phyloP scores from a whole-genome alignment of 2,888 invertebrate genomes.

The Cephus pygmeus region DNA sequence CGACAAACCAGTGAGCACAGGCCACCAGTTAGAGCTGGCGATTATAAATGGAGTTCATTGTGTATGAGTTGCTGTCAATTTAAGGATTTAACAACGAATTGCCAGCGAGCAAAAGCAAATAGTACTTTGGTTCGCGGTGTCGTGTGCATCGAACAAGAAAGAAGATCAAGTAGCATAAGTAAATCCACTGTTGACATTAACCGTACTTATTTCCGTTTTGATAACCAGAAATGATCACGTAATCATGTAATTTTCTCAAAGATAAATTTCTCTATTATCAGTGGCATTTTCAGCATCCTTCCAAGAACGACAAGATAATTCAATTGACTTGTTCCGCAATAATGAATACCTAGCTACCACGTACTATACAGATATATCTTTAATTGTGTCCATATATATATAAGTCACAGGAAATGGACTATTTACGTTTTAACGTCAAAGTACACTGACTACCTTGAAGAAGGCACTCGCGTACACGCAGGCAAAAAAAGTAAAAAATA shows the following conservation, averaged over 20 bases:
- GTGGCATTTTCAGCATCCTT: background rate
- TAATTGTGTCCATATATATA: conserved; percentile 7
- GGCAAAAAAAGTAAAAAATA: background rate
- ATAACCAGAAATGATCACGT: background rate
- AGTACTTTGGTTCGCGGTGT: background rate
- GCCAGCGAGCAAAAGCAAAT: conserved; percentile 29
- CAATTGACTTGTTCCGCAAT: background rate
- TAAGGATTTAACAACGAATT: conserved; percentile 53
- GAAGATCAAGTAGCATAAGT: background rate
- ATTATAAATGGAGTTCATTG: conserved; percentile 64
- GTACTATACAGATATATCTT: background rate
- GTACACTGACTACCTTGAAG: background rate
- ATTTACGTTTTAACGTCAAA: conserved; percentile 34
- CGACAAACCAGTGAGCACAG: conserved; percentile 34
- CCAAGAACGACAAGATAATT: background rate
- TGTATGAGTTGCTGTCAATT: conserved; percentile 64
- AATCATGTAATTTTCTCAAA: background rate
- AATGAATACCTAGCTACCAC: background rate
- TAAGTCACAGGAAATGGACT: conserved; percentile 36
- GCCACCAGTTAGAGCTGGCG: conserved; percentile 56
- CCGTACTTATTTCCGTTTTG: background rate
- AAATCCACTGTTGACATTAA: background rate
- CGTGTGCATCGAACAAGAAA: background rate
- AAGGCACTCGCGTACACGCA: background rate
- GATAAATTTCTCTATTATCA: background rate